Percentiles rank a stretch among this genome's conserved stretches.
Conservation (phyloP, 1,140 invertebrate species). For the Leptonema lineaticorne region DNA sequence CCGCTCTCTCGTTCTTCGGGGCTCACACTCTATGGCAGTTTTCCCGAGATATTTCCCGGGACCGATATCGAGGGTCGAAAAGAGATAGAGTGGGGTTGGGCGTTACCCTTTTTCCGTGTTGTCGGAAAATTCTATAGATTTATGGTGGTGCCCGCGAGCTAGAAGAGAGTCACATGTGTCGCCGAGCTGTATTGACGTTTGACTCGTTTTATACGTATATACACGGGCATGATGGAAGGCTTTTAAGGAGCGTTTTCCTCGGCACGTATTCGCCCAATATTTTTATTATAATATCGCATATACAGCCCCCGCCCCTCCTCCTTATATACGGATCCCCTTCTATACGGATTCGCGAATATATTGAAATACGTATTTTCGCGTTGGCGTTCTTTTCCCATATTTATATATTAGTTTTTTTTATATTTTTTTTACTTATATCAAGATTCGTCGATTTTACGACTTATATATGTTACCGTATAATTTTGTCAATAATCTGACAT, state of each 20-base stretch:
- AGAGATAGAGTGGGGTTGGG: slow-evolving; percentile 26
- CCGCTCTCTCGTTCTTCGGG: background rate
- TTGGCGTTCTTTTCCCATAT: no score
- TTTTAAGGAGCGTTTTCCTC: slow-evolving; percentile 8
- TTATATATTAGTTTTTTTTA: no score
- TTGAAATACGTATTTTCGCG: no score
- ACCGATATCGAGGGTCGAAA: slow-evolving; percentile 30
- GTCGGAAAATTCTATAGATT: slow-evolving; percentile 33
- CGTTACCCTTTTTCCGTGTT: slow-evolving; percentile 33
- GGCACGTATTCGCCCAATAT: background rate
- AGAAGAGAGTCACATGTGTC: slow-evolving; percentile 31
- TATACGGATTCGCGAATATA: no score
- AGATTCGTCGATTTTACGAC: no score
- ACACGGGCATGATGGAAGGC: no score
- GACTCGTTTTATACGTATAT: slow-evolving; percentile 25
- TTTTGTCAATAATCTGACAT: no score
- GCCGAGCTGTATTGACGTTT: slow-evolving; percentile 23
- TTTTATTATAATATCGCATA: no score
- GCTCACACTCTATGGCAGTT: slow-evolving; percentile 4
- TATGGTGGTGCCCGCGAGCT: slow-evolving; percentile 24
- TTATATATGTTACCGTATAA: no score
- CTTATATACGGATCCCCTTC: no score
- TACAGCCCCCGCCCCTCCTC: no score
- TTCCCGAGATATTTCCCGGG: slow-evolving; percentile 31
- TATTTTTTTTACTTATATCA: no score